Percentiles rank a stretch among this genome's conserved stretches.
These are phyloP conservation scores for Embiotoca jacksoni DNA, from an alignment of 2,113 vertebrate genomes.

Conservation along the genomic window DNA sequence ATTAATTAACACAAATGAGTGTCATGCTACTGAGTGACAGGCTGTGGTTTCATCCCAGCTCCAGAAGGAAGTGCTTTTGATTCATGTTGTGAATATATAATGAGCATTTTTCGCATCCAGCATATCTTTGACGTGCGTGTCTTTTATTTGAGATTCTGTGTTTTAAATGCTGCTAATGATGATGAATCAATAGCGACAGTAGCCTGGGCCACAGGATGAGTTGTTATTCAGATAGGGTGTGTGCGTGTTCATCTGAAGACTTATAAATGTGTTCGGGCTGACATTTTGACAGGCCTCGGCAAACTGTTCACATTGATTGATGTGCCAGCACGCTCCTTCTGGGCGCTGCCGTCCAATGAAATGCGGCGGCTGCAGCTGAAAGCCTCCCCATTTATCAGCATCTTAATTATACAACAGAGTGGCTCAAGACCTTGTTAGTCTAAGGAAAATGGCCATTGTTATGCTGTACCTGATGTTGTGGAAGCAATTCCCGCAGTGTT, in stretches of 20 bases:
- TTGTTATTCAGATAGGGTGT: conserved; percentile 78
- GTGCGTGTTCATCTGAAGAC: conserved; percentile 74
- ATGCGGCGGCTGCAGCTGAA: conserved; percentile 59
- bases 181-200: conserved; percentile 80
- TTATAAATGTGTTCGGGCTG: conserved; percentile 79
- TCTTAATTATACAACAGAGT: conserved; percentile 75
- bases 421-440: conserved; percentile 78
- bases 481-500: conserved; percentile 66
- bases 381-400: conserved; percentile 75
- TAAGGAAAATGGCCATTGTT: conserved; percentile 69
- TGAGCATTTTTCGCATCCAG: conserved; percentile 11
- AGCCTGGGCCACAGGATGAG: conserved; percentile 68
- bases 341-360: conserved; percentile 61
- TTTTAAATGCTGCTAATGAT: conserved; percentile 77
- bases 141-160: conserved; percentile 54
- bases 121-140: conserved; percentile 53
- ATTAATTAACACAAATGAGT: conserved; percentile 75
- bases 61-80: conserved; percentile 40
- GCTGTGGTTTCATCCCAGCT: conserved; percentile 53
- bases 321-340: conserved; percentile 65
- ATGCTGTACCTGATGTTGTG: conserved; percentile 69
- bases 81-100: conserved; percentile 53
- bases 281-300: conserved; percentile 81
- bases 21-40: conserved; percentile 46
- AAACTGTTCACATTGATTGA: conserved; percentile 84